A percentile compares a stretch with the other conserved stretches of the same genome.
phyloP scores from a whole-genome alignment of 2,888 invertebrate species.

The Epirrita christyi region DNA sequence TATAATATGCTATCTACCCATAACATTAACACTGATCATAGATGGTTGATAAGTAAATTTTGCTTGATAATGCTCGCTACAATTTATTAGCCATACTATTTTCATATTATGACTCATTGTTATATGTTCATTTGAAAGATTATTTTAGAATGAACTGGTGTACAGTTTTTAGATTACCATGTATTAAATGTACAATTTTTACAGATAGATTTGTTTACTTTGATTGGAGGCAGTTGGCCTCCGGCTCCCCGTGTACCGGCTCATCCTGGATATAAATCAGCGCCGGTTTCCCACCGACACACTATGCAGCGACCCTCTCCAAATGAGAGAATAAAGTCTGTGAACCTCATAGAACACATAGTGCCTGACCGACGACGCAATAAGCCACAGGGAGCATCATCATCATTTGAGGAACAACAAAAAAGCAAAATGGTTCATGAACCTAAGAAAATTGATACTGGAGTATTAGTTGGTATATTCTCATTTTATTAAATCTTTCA shows the following conservation, averaged over 20 bases:
- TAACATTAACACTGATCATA: neutral
- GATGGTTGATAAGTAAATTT: neutral
- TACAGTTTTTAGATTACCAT: no score
- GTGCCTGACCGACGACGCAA: conserved; percentile 68
- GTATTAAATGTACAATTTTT: neutral
- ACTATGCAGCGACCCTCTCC: conserved; percentile 72
- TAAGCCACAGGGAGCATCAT: conserved; percentile 44
- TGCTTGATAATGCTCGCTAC: neutral
- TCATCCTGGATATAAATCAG: conserved; percentile 67
- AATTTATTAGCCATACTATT: neutral
- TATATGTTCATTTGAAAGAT: no score
- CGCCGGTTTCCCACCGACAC: conserved; percentile 53
- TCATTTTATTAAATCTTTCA: no score
- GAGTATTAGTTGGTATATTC: conserved; percentile 65
- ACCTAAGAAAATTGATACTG: conserved; percentile 76
- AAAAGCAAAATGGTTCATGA: conserved; percentile 75
- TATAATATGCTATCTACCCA: no score
- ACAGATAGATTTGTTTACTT: conserved; percentile 72
- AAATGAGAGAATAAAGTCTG: conserved; percentile 84
- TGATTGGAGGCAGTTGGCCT: conserved; percentile 81
- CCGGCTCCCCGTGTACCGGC: conserved; percentile 70
- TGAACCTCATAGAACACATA: conserved; percentile 85
- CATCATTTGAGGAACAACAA: conserved; percentile 41
- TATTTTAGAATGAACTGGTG: no score
- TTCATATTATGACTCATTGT: neutral